Base-by-base conservation (phyloP, 1,140 invertebrate genomes). In the Coenobita brevimanus region DNA sequence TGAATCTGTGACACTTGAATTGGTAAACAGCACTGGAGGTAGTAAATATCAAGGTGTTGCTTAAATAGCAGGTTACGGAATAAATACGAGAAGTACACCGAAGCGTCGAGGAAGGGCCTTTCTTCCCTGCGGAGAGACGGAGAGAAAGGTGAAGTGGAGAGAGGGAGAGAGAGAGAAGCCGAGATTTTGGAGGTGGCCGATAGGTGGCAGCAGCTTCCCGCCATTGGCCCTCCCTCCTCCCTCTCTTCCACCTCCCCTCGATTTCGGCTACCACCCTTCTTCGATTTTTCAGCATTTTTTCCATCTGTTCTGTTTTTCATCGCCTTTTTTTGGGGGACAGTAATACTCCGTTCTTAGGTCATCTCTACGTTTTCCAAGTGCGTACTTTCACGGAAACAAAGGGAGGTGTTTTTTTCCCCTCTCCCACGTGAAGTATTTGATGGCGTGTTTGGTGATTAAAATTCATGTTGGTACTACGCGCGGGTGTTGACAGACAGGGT, bases 241-340 rank as follows among this genome's bases (percentile, higher is more conserved):
- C 46, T 17, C 46, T 50, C 46, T 17, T 50, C 46, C 46, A 50
- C 46, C 62, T 15, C 79, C 79, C 41, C 62, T 60, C 21, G 38
- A 27, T 21, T 50, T 21, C 46, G 79, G 57, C 79, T 82, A 60
- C 79, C 79, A 82, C 62, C 62, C 79, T 82, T 24, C 79, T 82
- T 82, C 79, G 79, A 82, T 67, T 82, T 82, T 82, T 82, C 43
- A n/a, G 21, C 41, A 36, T 81, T 67, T 82, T 82, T 82, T 43
- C 36, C 27, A n/a, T 67, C 6, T 67, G 54, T 38, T 64, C 43
- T 17, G 67, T 67, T 69, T 67, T 82, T 67, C 41, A 36, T 36
- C 36, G 24, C 38, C 36, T 46, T 82, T 82, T 64, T 69, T 1
- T 6, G 43, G 21, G 38, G 33, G 21, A 54, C 6, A 27, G 13